Evolutionary conservation across 1,140 invertebrate species (phyloP), one percentile per base, ranked within the genome.

Genomic region (Zaprionus kolodkinae): DNA sequence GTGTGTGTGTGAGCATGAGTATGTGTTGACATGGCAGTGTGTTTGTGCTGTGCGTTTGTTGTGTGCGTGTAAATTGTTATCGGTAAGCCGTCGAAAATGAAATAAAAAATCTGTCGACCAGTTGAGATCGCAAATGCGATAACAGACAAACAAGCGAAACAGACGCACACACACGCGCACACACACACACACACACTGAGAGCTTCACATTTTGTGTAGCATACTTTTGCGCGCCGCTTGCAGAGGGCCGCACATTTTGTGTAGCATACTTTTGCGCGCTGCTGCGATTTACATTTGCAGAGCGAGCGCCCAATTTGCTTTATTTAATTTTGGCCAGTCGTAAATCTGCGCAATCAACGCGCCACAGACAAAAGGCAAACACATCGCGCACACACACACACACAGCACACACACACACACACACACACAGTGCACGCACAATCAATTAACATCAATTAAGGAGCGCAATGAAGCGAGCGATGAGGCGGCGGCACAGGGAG

Each of bases 401-500:
- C 5, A 6, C n/a, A n/a, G n/a, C n/a, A 12, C 38, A n/a, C 21
- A 12, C 7, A 21, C 38, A 48, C 10, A n/a, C n/a, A 12, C 38
- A n/a, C 21, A 12, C 7, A 21, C 38, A 48, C 10, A n/a, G 10
- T 40, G 56, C 69, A 52, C 15, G 64, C 70, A 60, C 74, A 84
- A 86, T 86, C 84, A 87, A 84, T 87, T 88, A 87, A 72, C 80
- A 80, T 72, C 84, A 87, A 87, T 88, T 84, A 84, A 80, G 63
- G 52, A 70, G 64, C 67, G 76, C 84, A 88, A 75, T 88, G 68
- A 71, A 50, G 72, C 60, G 59, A 56, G 33, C 45, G n/a, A 13
- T 21, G 33, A 2, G 13, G 12, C 54, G 13, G 12, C 54, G 33
- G 40, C 40, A 45, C n/a, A 6, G 30, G 38, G 27, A 54, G 11